Percentiles rank a stretch among this genome's conserved stretches.
Conservation (phyloP, 2,797 vertebrate genomes). For the Hipposideros larvatus region DNA sequence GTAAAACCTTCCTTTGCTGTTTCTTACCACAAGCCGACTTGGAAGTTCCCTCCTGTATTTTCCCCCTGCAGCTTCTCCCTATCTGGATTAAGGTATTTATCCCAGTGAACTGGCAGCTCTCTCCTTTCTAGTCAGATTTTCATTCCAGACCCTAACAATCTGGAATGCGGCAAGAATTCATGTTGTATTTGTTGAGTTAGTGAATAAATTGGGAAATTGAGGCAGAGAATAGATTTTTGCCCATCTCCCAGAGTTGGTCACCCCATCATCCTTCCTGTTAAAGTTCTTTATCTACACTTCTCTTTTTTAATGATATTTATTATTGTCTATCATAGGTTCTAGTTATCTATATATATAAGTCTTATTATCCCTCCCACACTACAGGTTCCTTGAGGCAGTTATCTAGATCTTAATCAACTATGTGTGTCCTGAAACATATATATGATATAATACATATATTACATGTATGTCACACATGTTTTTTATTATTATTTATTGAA, state of each 20-base stretch:
- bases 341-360: not conserved
- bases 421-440: not conserved
- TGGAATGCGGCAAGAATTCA: not conserved
- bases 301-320: not conserved
- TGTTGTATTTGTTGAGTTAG: not conserved
- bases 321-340: not conserved
- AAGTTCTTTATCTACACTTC: not conserved
- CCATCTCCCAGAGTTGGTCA: not conserved
- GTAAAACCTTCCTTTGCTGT: not conserved
- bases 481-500: not conserved
- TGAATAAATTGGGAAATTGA: not conserved
- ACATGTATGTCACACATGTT: not conserved
- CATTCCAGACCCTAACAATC: not conserved
- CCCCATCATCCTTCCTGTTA: not conserved
- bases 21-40: rapidly evolving
- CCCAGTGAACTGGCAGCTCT: not conserved
- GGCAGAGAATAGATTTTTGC: not conserved
- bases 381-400: not conserved
- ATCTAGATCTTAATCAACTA: not conserved
- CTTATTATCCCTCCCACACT: not conserved
- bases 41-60: not conserved
- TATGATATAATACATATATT: too few species aligned
- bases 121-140: not conserved
- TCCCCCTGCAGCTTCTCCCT: not conserved
- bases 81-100: not conserved